phyloP scores from a whole-genome alignment of 2,113 vertebrate genomes.

The Hemiprocne comata region DNA sequence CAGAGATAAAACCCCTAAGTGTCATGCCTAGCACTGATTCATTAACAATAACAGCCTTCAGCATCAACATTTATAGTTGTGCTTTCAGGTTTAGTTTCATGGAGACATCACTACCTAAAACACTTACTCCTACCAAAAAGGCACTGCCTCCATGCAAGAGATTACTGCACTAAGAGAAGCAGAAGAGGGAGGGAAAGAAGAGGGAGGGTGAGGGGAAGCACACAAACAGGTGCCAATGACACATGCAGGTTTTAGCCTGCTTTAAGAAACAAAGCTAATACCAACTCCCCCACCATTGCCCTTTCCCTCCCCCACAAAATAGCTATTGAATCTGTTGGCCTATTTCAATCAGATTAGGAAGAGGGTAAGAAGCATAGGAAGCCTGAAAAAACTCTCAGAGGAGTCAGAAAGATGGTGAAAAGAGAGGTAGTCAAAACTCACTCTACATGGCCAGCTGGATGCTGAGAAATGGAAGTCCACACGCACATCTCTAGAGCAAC shows the following conservation, averaged over 20 bases:
- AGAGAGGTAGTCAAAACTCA: not conserved
- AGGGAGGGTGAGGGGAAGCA: not conserved
- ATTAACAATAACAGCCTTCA: not conserved
- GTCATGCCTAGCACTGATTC: not conserved
- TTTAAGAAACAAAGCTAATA: not conserved
- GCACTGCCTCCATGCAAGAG: not conserved
- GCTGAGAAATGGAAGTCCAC: not conserved
- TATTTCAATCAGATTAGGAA: not conserved
- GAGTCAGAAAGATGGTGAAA: not conserved
- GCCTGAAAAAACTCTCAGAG: not conserved
- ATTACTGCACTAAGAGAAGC: not conserved
- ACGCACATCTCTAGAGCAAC: not conserved
- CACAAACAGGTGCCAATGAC: not conserved
- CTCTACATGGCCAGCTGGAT: not conserved
- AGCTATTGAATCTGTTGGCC: not conserved
- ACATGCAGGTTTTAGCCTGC: not conserved
- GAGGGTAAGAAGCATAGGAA: not conserved
- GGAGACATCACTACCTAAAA: not conserved
- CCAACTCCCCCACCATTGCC: not conserved
- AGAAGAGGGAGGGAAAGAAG: not conserved
- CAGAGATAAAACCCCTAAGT: not conserved
- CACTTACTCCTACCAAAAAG: not conserved
- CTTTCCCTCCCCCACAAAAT: not conserved
- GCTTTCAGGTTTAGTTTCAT: not conserved
- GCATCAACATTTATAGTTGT: not conserved